Conservation (phyloP, 37 sponge, comb jelly and placozoan species). For the Diacarnus erythraeanus region DNA sequence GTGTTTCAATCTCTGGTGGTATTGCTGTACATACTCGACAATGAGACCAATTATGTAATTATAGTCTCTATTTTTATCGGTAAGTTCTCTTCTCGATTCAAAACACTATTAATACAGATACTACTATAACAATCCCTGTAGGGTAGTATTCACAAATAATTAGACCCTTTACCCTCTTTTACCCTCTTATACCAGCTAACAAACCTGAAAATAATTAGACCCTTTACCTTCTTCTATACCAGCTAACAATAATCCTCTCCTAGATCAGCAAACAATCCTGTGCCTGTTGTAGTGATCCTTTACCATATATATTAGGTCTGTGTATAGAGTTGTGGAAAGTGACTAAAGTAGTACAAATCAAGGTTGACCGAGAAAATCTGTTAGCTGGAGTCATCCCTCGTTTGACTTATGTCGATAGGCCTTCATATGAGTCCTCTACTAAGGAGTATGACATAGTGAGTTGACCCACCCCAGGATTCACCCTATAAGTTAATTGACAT, state of each 20-base stretch:
- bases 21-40: slow-evolving; percentile 95
- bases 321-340: slow-evolving; percentile 96
- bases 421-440: slow-evolving; percentile 92
- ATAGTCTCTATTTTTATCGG: slow-evolving; percentile 83
- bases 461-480: no score
- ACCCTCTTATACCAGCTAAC: no score
- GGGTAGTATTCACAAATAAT: no score
- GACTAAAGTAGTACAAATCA: slow-evolving; percentile 88
- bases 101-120: no score
- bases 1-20: slow-evolving; percentile 94
- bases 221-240: no score
- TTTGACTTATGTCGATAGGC: slow-evolving; percentile 65
- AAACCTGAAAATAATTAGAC: not conserved
- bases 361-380: slow-evolving; percentile 61
- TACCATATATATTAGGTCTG: slow-evolving; percentile 36
- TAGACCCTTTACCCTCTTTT: no score
- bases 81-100: no score
- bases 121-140: no score
- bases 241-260: no score
- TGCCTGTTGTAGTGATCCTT: not conserved
- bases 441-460: slow-evolving; percentile 93
- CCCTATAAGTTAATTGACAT: no score
- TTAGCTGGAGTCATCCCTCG: slow-evolving; percentile 80
- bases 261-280: no score
- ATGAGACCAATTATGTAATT: slow-evolving; percentile 92